Percentiles rank a stretch among this genome's conserved stretches.
Conservation (phyloP, 2,888 invertebrate species). For the Diloba caeruleocephala region DNA sequence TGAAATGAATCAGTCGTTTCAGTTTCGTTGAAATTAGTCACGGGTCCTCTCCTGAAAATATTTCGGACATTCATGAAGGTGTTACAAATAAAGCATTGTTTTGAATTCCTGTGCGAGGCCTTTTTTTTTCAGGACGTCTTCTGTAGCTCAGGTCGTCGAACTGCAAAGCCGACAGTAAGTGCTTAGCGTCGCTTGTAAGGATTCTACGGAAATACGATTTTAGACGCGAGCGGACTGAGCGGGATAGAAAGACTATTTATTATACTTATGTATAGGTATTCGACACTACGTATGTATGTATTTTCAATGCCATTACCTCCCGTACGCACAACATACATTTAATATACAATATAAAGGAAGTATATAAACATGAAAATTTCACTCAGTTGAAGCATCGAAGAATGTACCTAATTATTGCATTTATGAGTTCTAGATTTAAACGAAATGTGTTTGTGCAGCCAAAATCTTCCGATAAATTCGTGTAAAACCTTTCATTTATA, state of each 20-base stretch:
- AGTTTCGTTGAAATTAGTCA: slow-evolving; percentile 63
- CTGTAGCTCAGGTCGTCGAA: slow-evolving; percentile 82
- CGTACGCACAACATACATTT: slow-evolving; percentile 27
- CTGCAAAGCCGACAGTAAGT: slow-evolving; percentile 86
- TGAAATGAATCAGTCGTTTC: slow-evolving; percentile 56
- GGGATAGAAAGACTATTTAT: slow-evolving; percentile 66
- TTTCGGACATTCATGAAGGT: slow-evolving; percentile 48
- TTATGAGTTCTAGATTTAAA: slow-evolving; percentile 69
- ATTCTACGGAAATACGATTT: slow-evolving; percentile 89
- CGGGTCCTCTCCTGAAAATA: slow-evolving; percentile 39
- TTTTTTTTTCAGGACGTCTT: slow-evolving; percentile 76
- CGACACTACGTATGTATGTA: slow-evolving; percentile 39
- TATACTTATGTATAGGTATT: slow-evolving; percentile 54
- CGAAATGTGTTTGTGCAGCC: slow-evolving; percentile 46
- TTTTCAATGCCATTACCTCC: slow-evolving; percentile 66
- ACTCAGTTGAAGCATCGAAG: slow-evolving; percentile 62
- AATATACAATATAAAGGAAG: slow-evolving; percentile 18
- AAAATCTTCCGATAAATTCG: slow-evolving; percentile 37
- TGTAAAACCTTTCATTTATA: slow-evolving; percentile 49
- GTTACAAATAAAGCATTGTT: slow-evolving; percentile 70
- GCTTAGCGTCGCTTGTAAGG: slow-evolving; percentile 88
- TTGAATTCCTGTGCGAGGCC: slow-evolving; percentile 66
- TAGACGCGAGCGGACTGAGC: slow-evolving; percentile 77
- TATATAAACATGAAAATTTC: slow-evolving; percentile 57
- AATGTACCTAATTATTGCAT: slow-evolving; percentile 64